A percentile compares a stretch with the other conserved stretches of the same genome.
These are phyloP conservation scores for Ormyrus thymus DNA, from an alignment of 2,888 invertebrate species.

Conservation along the genomic window DNA sequence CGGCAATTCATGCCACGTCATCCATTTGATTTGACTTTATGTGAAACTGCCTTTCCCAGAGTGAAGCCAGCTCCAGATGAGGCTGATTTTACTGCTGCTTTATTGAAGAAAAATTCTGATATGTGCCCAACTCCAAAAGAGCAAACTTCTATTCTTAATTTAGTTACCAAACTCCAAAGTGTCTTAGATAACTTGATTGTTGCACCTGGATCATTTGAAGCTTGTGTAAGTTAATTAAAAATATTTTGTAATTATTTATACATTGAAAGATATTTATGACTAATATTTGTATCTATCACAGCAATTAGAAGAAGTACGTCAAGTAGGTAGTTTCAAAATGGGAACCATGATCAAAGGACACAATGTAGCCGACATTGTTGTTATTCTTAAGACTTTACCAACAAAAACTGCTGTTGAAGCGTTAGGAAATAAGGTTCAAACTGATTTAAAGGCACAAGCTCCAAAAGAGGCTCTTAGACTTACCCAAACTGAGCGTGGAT, in stretches of 20 bases:
- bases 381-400: slow-evolving; percentile 96
- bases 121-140: slow-evolving; percentile 93
- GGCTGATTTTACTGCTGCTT: slow-evolving; percentile 88
- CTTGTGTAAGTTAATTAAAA: slow-evolving; percentile 84
- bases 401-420: slow-evolving; percentile 97
- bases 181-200: slow-evolving; percentile 96
- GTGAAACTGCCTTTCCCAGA: slow-evolving; percentile 92
- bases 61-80: slow-evolving; percentile 90
- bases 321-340: slow-evolving; percentile 98
- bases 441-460: slow-evolving; percentile 87
- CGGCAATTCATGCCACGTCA: slow-evolving; percentile 84
- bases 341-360: slow-evolving; percentile 97
- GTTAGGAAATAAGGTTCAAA: slow-evolving; percentile 89
- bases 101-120: slow-evolving; percentile 94
- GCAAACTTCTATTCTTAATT: slow-evolving; percentile 92
- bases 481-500: slow-evolving; percentile 84
- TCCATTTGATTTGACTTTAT: slow-evolving; percentile 91
- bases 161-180: slow-evolving; percentile 96
- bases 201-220: slow-evolving; percentile 94
- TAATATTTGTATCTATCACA: slow-evolving; percentile 67
- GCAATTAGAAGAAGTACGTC: slow-evolving; percentile 95
- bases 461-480: slow-evolving; percentile 79
- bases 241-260: slow-evolving; percentile 14
- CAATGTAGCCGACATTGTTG: slow-evolving; percentile 97
- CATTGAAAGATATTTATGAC: background rate